A percentile compares a stretch with the other conserved stretches of the same genome.
phyloP scores from a whole-genome alignment of 2,113 vertebrate species.

The Pycnonotus jocosus region DNA sequence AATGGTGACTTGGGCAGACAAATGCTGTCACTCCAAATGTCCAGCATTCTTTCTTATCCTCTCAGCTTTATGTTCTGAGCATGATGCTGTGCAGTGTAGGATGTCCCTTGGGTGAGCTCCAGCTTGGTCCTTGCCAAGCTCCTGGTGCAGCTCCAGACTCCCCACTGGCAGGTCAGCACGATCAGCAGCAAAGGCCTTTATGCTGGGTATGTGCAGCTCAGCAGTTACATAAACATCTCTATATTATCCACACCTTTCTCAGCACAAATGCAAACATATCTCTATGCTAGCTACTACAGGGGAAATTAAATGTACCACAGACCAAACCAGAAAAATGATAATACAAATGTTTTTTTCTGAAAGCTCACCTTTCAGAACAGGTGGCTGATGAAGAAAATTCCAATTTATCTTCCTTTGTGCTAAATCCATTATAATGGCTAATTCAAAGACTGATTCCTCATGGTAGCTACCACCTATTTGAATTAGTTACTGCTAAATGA shows the following conservation, averaged over 20 bases:
- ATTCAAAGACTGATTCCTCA: background rate
- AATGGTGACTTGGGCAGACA: background rate
- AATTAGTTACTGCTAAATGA: background rate
- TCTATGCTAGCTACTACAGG: background rate
- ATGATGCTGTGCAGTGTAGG: background rate
- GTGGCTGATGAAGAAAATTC: background rate
- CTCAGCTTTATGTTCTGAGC: background rate
- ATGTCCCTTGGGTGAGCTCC: background rate
- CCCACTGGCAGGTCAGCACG: background rate
- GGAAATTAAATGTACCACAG: background rate
- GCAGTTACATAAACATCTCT: background rate
- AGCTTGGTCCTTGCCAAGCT: background rate
- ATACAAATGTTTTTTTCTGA: background rate
- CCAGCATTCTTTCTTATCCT: background rate
- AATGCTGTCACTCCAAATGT: accelerated
- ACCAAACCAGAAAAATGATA: background rate
- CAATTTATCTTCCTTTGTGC: background rate
- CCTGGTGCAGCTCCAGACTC: background rate
- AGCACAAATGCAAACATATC: background rate
- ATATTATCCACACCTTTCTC: background rate
- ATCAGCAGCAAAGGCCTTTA: too few species aligned
- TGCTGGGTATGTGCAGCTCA: too few species aligned
- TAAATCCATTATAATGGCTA: background rate
- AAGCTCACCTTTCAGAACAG: background rate
- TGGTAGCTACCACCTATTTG: background rate